phyloP scores from a whole-genome alignment of 1,140 invertebrate species.

The Coboldia fuscipes region DNA sequence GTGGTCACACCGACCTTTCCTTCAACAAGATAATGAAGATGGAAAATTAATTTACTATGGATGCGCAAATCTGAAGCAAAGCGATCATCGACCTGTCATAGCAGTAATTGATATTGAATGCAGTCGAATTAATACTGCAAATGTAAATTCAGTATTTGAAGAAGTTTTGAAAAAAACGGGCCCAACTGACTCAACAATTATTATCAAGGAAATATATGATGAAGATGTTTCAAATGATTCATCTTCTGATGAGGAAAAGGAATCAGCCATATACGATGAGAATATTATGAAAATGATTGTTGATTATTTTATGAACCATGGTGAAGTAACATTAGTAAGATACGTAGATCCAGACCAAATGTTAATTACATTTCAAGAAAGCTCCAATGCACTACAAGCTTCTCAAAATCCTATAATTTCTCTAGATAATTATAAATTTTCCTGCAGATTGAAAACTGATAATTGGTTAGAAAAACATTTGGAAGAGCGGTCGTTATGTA shows the following conservation, averaged over 20 bases:
- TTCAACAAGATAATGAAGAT: slow-evolving; percentile 46
- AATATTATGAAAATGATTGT: slow-evolving; percentile 17
- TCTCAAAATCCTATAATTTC: slow-evolving; percentile 27
- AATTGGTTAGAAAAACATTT: slow-evolving; percentile 64
- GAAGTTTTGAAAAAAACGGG: slow-evolving; percentile 71
- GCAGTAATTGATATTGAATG: slow-evolving; percentile 77
- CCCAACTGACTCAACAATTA: slow-evolving; percentile 87
- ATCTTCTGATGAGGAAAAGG: slow-evolving; percentile 16
- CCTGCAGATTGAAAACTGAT: slow-evolving; percentile 57
- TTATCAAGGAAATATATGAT: slow-evolving; percentile 35
- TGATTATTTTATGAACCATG: slow-evolving; percentile 19
- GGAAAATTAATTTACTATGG: slow-evolving; percentile 80
- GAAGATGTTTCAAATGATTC: neutral
- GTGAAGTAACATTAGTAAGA: slow-evolving; percentile 68
- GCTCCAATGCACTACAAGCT: slow-evolving; percentile 60
- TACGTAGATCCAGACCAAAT: slow-evolving; percentile 71
- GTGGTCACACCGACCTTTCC: slow-evolving; percentile 59
- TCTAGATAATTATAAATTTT: slow-evolving; percentile 43
- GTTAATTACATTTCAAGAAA: slow-evolving; percentile 76
- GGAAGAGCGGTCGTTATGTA: slow-evolving; percentile 61
- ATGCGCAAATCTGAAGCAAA: slow-evolving; percentile 86
- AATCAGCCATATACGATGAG: slow-evolving; percentile 26
- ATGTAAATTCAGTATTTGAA: slow-evolving; percentile 52
- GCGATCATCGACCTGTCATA: slow-evolving; percentile 90
- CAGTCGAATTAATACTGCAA: slow-evolving; percentile 48